Base-by-base conservation (phyloP, 2,797 vertebrate species). In the Ceryle rudis region DNA sequence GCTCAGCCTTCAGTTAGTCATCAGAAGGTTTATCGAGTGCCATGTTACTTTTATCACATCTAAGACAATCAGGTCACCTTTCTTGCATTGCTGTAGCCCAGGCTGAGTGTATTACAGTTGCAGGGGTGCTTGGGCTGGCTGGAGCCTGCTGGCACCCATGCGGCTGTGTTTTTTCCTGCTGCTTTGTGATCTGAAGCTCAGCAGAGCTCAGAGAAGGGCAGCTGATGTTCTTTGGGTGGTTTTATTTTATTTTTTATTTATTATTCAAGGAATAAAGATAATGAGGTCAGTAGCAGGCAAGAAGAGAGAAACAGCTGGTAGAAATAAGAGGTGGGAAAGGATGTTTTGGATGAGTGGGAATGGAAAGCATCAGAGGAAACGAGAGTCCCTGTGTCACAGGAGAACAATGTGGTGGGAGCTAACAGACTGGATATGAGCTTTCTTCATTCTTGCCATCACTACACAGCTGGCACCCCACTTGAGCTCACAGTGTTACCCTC, bases 401-500 rank as follows among this genome's bases (percentile, higher is more conserved):
- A 79, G 42, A 75, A 5, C 44, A 22, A 0, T 41, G 49, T 18
- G 10, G 16, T 70, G 19, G 39, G 20, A 79, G 39, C 12, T 23
- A 9, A 10, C 23, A 55, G 35, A 16, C 15, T 31, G 16, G 28
- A 46, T 57, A 29, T 6, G 20, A 37, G 12, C 10, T 84, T 81
- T 81, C 17, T 64, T 37, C 20, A 19, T 73, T 55, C 21, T 61
- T 6, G 64, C 29, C 2, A 5, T 51, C 17, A 2, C 14, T 16
- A 1, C 9, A 3, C 31, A 28, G 14, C 10, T 5, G 2, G 35
- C 21, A 39, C 3, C 10, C 6, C 1, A 0, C 7, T 29, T 0
- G 1, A 28, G 26, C 12, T 6, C n/a, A 21, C 13, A 5, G 26
- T 1, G 0, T 64, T 61, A 37, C 4, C 7, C 33, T 64, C 47